Conservation (phyloP, 2,113 vertebrate genomes). For the Dromaius novaehollandiae region DNA sequence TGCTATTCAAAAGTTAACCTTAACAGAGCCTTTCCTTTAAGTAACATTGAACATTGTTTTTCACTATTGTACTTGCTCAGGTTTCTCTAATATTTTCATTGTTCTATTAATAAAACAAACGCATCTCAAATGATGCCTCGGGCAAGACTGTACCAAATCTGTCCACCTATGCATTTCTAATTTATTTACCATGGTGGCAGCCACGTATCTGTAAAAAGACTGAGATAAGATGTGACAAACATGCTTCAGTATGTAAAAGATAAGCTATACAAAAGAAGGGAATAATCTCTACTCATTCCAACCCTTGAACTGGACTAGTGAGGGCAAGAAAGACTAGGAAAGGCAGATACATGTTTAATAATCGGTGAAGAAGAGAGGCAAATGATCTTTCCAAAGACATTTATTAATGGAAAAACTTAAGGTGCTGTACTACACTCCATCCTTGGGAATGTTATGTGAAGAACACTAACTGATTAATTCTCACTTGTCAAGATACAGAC, state of each 20-base stretch:
- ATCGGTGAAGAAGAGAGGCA: neutral
- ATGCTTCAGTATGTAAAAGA: neutral
- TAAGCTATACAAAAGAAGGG: neutral
- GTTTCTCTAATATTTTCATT: neutral
- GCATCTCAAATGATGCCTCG: neutral
- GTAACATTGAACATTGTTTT: neutral
- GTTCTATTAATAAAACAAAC: conserved; percentile 23
- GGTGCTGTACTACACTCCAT: neutral
- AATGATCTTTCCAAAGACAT: neutral
- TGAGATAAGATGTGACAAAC: neutral
- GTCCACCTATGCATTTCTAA: neutral
- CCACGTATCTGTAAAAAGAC: neutral
- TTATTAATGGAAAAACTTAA: neutral
- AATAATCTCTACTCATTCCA: neutral
- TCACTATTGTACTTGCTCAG: neutral
- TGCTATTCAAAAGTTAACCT: neutral
- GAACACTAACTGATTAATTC: neutral
- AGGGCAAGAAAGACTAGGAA: neutral
- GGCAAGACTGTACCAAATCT: neutral
- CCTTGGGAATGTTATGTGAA: neutral
- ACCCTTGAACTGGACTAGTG: neutral
- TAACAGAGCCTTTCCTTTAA: neutral
- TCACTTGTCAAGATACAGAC: neutral
- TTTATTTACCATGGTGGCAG: neutral
- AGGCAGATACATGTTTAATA: neutral